A percentile compares a stretch with the other conserved stretches of the same genome.
phyloP scores from a whole-genome alignment of 2,113 vertebrate genomes.

The Tympanuchus pallidicinctus region DNA sequence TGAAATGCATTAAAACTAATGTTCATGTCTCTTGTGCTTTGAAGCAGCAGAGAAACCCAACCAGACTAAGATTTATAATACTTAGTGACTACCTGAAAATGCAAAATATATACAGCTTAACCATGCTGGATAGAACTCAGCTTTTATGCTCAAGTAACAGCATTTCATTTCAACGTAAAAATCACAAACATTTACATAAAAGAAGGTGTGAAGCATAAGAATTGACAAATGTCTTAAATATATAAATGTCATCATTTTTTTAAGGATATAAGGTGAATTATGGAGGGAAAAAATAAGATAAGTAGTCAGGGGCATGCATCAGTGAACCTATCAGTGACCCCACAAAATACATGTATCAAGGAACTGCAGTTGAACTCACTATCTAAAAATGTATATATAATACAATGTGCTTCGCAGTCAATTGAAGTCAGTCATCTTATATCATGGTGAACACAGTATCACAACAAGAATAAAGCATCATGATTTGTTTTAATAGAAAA shows the following conservation, averaged over 20 bases:
- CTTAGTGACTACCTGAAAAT: constrained; percentile 16
- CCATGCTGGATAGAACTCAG: neutral
- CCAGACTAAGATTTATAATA: neutral
- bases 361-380: neutral
- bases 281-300: neutral
- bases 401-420: constrained; percentile 25
- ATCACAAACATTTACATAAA: neutral
- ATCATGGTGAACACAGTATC: neutral
- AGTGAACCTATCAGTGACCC: neutral
- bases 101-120: neutral
- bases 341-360: neutral
- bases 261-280: neutral
- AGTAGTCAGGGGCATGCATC: neutral
- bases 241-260: neutral
- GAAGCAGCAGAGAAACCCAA: constrained; percentile 5
- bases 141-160: neutral
- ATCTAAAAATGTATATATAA: neutral
- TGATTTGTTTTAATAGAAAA: neutral
- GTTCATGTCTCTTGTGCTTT: constrained; percentile 1
- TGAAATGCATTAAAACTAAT: constrained; percentile 45
- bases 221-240: neutral
- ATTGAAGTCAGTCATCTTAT: constrained; percentile 1
- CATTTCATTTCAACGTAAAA: neutral
- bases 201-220: neutral
- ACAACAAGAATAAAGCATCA: neutral